Evolutionary conservation across 2,888 invertebrate species (phyloP).

Genomic region (Calameuta idolon): DNA sequence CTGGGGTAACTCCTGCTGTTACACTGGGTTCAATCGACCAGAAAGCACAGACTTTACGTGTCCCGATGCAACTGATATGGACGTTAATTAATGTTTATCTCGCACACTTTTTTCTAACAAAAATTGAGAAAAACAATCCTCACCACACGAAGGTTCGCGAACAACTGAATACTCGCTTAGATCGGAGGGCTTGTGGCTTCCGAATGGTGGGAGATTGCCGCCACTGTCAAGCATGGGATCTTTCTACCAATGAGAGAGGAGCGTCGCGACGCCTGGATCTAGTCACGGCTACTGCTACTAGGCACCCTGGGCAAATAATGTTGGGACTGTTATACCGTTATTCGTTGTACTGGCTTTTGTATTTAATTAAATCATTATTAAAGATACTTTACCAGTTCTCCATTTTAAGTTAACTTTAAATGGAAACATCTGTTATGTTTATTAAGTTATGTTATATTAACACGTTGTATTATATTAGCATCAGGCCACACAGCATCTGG

Average conservation of each 20-base stretch:
- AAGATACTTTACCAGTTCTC: background rate
- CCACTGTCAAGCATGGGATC: slow-evolving; percentile 2
- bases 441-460: background rate
- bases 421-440: background rate
- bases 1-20: background rate
- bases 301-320: background rate
- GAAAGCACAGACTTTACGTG: background rate
- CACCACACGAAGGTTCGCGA: background rate
- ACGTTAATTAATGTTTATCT: slow-evolving; percentile 7
- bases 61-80: background rate
- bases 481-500: background rate
- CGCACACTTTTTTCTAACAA: slow-evolving; percentile 1
- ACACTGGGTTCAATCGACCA: background rate
- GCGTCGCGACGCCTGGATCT: slow-evolving; percentile 7
- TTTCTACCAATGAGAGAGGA: background rate
- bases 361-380: background rate
- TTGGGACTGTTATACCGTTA: background rate
- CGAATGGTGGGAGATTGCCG: background rate
- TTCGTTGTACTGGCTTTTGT: background rate
- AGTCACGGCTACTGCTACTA: background rate
- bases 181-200: background rate
- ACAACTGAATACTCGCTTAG: background rate
- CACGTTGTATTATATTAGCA: background rate
- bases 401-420: background rate
- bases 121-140: background rate